These are phyloP conservation scores for Gorilla gorilla DNA, from an alignment of 2,113 vertebrate genomes.

Conservation along the genomic window DNA sequence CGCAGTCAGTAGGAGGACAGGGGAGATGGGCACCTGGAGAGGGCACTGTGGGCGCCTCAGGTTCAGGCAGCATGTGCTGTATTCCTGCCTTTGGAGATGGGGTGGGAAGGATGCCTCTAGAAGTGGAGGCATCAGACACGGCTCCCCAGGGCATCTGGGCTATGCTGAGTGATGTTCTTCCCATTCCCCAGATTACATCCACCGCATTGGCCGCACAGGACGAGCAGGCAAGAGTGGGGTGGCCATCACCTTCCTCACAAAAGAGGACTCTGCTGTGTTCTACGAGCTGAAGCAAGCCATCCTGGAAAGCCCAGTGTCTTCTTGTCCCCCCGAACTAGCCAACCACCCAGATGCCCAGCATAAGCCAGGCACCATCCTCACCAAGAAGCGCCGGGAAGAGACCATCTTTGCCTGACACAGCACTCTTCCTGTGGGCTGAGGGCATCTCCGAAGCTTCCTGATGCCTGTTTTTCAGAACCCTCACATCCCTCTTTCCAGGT, in stretches of 20 bases:
- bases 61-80: neutral
- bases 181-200: slow-evolving; percentile 92
- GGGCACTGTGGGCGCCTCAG: neutral
- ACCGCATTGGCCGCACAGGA: slow-evolving; percentile 97
- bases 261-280: slow-evolving; percentile 96
- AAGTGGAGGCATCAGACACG: neutral
- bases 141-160: neutral
- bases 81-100: neutral
- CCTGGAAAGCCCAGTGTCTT: slow-evolving; percentile 97
- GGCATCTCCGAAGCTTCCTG: neutral
- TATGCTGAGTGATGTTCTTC: neutral
- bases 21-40: neutral
- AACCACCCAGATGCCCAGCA: slow-evolving; percentile 99
- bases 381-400: slow-evolving; percentile 98
- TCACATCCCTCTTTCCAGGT: neutral
- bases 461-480: neutral
- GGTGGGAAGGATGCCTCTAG: neutral
- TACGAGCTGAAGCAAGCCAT: slow-evolving; percentile 99
- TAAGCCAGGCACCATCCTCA: slow-evolving; percentile 98
- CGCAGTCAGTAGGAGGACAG: neutral
- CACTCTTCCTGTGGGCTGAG: neutral
- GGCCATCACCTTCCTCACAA: slow-evolving; percentile 98
- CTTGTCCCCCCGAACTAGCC: slow-evolving; percentile 95
- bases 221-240: slow-evolving; percentile 97
- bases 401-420: slow-evolving; percentile 96